Conservation (phyloP, 2,113 vertebrate species). For the Leucoraja erinaceus region DNA sequence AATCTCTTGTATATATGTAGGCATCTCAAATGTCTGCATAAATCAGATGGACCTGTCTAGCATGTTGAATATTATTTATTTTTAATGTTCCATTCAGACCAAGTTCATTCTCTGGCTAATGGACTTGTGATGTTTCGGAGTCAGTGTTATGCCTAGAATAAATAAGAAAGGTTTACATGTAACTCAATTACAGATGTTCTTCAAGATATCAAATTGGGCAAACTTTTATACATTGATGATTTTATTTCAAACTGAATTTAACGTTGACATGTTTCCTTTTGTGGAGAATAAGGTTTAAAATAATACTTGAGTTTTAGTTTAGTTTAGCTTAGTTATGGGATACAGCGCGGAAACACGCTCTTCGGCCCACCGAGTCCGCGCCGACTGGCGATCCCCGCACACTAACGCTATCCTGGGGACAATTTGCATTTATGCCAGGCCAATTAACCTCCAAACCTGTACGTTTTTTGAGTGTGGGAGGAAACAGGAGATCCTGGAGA, state of each 20-base stretch:
- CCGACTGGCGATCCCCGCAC: too few species aligned
- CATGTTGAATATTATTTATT: slow-evolving; percentile 38
- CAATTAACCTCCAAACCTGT: too few species aligned
- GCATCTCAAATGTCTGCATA: slow-evolving; percentile 47
- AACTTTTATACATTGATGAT: background rate
- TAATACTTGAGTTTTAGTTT: background rate
- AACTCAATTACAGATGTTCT: background rate
- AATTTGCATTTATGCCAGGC: too few species aligned
- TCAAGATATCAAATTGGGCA: background rate
- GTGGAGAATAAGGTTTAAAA: background rate
- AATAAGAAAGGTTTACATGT: slow-evolving; percentile 27
- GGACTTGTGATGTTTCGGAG: slow-evolving; percentile 12
- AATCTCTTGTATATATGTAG: slow-evolving; percentile 52
- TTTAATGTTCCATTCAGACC: slow-evolving; percentile 16
- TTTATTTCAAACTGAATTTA: slow-evolving; percentile 8
- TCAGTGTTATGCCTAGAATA: slow-evolving; percentile 19
- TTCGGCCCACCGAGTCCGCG: too few species aligned
- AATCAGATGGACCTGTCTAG: slow-evolving; percentile 48
- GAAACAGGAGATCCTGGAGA: too few species aligned
- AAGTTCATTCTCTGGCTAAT: slow-evolving; percentile 34
- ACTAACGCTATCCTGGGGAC: too few species aligned
- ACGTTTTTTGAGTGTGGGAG: too few species aligned
- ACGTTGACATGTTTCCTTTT: background rate
- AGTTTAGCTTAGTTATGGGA: too few species aligned
- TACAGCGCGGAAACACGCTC: too few species aligned